These are phyloP conservation scores for Phacellophora camtschatica DNA, from an alignment of 30 jellyfish, hydroid and myxozoan species.

Conservation along the genomic window DNA sequence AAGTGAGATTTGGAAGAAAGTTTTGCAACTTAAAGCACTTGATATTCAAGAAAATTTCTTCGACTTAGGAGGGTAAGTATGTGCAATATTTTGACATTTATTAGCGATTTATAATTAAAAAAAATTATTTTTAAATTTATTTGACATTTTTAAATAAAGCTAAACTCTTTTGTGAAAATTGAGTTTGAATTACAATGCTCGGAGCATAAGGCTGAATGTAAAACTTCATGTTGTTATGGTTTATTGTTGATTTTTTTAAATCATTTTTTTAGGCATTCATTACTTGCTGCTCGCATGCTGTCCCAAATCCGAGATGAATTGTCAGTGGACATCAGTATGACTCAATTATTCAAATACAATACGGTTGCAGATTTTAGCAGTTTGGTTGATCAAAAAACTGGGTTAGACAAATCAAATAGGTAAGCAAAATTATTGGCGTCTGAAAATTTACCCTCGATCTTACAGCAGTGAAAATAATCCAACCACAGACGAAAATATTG, in stretches of 20 bases:
- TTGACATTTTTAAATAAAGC: too few relatives aligned
- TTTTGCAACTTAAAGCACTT: conserved; percentile 56
- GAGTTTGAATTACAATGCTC: too few relatives aligned
- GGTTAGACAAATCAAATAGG: conserved; percentile 6
- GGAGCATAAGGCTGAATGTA: too few relatives aligned
- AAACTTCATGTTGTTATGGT: too few relatives aligned
- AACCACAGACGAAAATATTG: too few relatives aligned
- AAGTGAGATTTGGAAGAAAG: conserved; percentile 64
- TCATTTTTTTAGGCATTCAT: conserved; percentile 76
- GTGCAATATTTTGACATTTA: neutral
- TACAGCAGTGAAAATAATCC: too few relatives aligned
- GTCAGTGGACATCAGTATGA: conserved; percentile 65
- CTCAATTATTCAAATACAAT: conserved; percentile 68
- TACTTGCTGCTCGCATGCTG: conserved; percentile 86
- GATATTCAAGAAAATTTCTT: conserved; percentile 81
- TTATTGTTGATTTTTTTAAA: too few relatives aligned
- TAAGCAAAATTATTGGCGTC: too few relatives aligned
- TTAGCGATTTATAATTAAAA: too few relatives aligned
- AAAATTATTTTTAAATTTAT: too few relatives aligned
- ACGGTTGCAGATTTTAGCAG: conserved; percentile 76
- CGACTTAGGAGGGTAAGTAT: conserved; percentile 88
- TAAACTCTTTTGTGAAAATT: too few relatives aligned
- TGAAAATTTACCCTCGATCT: too few relatives aligned
- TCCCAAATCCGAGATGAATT: conserved; percentile 65
- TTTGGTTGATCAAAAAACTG: conserved; percentile 51